Percentiles rank a stretch among this genome's conserved stretches.
Evolutionary conservation across 1,140 invertebrate species (phyloP).

Genomic region (Lepidurus apus): DNA sequence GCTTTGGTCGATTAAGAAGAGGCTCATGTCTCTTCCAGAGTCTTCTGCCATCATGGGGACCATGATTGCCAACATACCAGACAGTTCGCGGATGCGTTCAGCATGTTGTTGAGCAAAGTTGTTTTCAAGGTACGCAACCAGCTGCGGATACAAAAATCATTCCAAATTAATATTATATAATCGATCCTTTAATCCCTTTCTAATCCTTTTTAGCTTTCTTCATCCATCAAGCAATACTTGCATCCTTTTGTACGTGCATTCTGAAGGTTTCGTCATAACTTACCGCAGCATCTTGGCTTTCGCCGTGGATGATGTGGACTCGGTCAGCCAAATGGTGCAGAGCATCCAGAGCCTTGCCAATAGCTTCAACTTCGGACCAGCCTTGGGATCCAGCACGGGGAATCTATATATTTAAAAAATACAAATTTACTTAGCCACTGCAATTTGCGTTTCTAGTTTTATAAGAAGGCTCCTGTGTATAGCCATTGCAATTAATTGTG

Average conservation of each 20-base stretch:
- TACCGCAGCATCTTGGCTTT: constrained; percentile 29
- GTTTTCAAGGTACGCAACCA: constrained; percentile 28
- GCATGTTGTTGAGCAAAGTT: constrained; percentile 26
- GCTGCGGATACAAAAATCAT: constrained; percentile 11
- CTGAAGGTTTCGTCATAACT: neutral
- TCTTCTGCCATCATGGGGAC: constrained; percentile 32
- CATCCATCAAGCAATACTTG: neutral
- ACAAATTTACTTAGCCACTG: neutral
- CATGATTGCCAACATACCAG: constrained; percentile 28
- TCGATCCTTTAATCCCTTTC: neutral
- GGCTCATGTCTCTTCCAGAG: constrained; percentile 29
- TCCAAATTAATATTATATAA: neutral
- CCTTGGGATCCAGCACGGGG: neutral
- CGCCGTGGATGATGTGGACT: constrained; percentile 26
- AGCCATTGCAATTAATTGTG: neutral
- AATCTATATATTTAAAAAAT: neutral
- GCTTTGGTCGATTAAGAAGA: constrained; percentile 31
- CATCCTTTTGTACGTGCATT: neutral
- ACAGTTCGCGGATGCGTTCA: constrained; percentile 20
- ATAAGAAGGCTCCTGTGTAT: neutral
- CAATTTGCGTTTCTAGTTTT: neutral
- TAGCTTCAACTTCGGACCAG: constrained; percentile 33
- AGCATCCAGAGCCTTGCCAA: constrained; percentile 26
- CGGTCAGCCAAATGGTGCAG: constrained; percentile 23
- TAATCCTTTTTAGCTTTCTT: neutral